Percentiles rank a stretch among this genome's conserved stretches.
Conservation (phyloP, 2,797 vertebrate genomes). For the Poeciliopsis presidionis region DNA sequence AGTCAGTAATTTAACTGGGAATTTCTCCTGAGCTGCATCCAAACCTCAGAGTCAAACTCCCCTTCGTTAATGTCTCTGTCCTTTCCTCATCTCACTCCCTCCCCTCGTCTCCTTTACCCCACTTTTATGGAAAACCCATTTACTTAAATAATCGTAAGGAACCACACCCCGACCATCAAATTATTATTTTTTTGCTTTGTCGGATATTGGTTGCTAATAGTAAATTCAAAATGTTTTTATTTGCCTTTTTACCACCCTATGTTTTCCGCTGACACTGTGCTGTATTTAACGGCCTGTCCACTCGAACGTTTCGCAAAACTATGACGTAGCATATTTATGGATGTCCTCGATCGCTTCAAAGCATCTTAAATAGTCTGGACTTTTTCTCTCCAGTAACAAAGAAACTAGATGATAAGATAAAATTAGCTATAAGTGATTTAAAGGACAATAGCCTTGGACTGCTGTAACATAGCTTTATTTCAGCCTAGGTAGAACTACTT, state of each 20-base stretch:
- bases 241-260: conserved; percentile 5
- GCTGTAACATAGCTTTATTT: background rate
- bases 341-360: background rate
- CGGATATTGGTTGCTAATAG: conserved; percentile 44
- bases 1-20: conserved; percentile 79
- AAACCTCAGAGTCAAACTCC: conserved; percentile 81
- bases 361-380: too few species aligned
- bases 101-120: conserved; percentile 45
- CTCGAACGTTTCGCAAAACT: background rate
- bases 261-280: conserved; percentile 23
- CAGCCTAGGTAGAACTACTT: background rate
- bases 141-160: conserved; percentile 53
- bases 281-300: background rate
- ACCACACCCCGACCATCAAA: conserved; percentile 67
- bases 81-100: conserved; percentile 59
- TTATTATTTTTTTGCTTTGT: conserved; percentile 37
- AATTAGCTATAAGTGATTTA: background rate
- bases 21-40: conserved; percentile 75
- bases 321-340: background rate
- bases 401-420: background rate
- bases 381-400: background rate
- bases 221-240: conserved; percentile 12
- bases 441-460: background rate
- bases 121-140: conserved; percentile 70
- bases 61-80: conserved; percentile 63